These are phyloP conservation scores for Xestoiulus laeticollis DNA, from an alignment of 2,888 invertebrate genomes.

Conservation along the genomic window DNA sequence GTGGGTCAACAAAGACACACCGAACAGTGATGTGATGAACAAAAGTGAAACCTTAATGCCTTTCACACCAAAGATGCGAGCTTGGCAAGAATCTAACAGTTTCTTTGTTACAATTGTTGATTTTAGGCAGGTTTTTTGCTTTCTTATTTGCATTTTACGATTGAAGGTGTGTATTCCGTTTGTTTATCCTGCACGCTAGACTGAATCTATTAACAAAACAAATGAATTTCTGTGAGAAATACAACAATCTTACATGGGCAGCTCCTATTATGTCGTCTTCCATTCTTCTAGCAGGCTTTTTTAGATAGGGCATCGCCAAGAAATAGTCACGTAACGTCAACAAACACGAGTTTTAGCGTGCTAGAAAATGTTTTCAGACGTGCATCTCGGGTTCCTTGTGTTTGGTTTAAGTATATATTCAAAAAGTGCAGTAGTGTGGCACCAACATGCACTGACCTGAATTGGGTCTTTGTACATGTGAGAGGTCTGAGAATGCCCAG, in stretches of 20 bases:
- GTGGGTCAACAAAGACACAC: background rate
- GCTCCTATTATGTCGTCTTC: background rate
- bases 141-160: conserved; percentile 35
- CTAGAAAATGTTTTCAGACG: conserved; percentile 24
- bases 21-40: background rate
- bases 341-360: conserved; percentile 30
- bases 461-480: conserved; percentile 8
- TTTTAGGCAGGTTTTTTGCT: background rate
- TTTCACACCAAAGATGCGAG: background rate
- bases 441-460: conserved; percentile 41
- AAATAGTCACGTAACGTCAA: conserved; percentile 43
- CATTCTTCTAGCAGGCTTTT: background rate
- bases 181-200: conserved; percentile 43
- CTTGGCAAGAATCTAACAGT: background rate
- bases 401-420: conserved; percentile 41
- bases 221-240: conserved; percentile 39
- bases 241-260: conserved; percentile 34
- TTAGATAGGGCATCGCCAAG: background rate
- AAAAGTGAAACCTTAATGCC: background rate
- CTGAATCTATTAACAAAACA: conserved; percentile 39
- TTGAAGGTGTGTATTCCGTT: background rate
- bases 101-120: conserved; percentile 36
- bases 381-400: conserved; percentile 19
- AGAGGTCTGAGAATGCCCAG: conserved; percentile 31
- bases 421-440: conserved; percentile 38